Conservation (phyloP, 2,888 invertebrate genomes). For the Pachliopta kotzebuea region DNA sequence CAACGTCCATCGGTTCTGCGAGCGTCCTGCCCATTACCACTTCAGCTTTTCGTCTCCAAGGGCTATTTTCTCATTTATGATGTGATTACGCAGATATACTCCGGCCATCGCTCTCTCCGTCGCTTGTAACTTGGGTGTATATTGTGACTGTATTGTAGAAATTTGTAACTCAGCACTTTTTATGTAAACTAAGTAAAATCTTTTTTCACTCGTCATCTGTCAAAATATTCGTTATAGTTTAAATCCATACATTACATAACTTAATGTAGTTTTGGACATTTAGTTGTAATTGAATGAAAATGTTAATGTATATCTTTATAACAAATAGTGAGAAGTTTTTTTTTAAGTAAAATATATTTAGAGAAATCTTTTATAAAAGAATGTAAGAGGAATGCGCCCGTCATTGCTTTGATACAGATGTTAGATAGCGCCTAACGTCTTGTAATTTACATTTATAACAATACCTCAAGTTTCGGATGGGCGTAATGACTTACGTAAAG, state of each 20-base stretch:
- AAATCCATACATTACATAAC: not conserved
- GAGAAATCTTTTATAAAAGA: slow-evolving; percentile 10
- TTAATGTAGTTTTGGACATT: too few relatives aligned
- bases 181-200: not conserved
- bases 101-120: slow-evolving; percentile 3
- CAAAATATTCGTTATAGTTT: not conserved
- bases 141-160: not conserved
- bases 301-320: too few relatives aligned
- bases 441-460: slow-evolving; percentile 28
- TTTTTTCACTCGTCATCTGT: not conserved
- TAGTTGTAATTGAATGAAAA: too few relatives aligned
- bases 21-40: too few relatives aligned
- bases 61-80: too few relatives aligned
- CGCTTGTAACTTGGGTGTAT: not conserved
- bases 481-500: slow-evolving; percentile 16
- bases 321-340: not conserved
- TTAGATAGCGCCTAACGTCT: slow-evolving; percentile 23
- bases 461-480: slow-evolving; percentile 9
- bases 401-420: slow-evolving; percentile 17
- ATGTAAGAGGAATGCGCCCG: slow-evolving; percentile 9
- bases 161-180: not conserved
- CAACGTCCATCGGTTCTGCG: too few relatives aligned
- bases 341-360: slow-evolving; percentile 3
- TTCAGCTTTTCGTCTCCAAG: too few relatives aligned
- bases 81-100: slow-evolving; percentile 12